Percentiles rank a stretch among this genome's conserved stretches.
phyloP scores from a whole-genome alignment of 2,797 vertebrate species.

The Scomberomorus guttatus region DNA sequence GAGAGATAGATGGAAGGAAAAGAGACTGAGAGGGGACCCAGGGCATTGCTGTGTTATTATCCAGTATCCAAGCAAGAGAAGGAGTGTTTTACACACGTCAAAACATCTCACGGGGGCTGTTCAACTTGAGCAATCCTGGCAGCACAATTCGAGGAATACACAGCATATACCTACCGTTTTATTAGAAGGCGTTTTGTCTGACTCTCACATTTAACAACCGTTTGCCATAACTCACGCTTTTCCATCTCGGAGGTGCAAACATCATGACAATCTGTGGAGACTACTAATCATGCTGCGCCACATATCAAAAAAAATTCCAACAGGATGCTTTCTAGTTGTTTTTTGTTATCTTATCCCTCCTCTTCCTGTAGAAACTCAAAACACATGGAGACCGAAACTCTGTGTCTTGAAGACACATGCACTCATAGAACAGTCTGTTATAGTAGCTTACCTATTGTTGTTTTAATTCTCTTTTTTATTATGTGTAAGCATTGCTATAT shows the following conservation, averaged over 20 bases:
- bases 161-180: neutral
- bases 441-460: neutral
- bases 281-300: conserved; percentile 15
- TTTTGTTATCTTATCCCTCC: conserved; percentile 52
- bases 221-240: neutral
- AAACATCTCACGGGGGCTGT: conserved; percentile 42
- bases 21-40: conserved; percentile 19
- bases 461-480: neutral
- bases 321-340: conserved; percentile 53
- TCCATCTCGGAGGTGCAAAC: conserved; percentile 18
- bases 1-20: conserved; percentile 23
- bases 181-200: neutral
- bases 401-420: neutral
- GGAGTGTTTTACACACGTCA: conserved; percentile 41
- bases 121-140: conserved; percentile 23
- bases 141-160: conserved; percentile 3
- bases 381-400: conserved; percentile 22
- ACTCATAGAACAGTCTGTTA: neutral
- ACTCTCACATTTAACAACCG: neutral
- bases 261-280: conserved; percentile 1
- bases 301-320: neutral
- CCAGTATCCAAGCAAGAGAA: conserved; percentile 51
- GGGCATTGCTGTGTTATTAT: conserved; percentile 38
- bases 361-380: conserved; percentile 57
- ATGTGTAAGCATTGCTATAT: neutral